Evolutionary conservation across 2,888 invertebrate genomes (phyloP).

Genomic region (Stegana nigrithorax): DNA sequence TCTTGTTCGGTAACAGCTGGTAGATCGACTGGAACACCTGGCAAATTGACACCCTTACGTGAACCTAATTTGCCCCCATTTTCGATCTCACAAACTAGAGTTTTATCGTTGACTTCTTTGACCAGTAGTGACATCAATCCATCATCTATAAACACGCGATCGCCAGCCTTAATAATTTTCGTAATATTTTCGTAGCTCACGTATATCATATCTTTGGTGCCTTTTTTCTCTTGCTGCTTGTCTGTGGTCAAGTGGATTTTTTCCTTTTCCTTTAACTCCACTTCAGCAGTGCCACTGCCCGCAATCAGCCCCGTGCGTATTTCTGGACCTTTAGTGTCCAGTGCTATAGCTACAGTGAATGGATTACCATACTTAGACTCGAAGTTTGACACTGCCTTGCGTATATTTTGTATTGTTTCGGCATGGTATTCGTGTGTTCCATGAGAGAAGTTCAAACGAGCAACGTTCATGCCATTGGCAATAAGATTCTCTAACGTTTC

Average conservation of each 20-base stretch:
- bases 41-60: slow-evolving; percentile 96
- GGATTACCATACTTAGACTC: slow-evolving; percentile 77
- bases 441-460: slow-evolving; percentile 94
- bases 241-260: slow-evolving; percentile 87
- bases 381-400: slow-evolving; percentile 83
- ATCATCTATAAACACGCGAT: slow-evolving; percentile 92
- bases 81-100: slow-evolving; percentile 84
- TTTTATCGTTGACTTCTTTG: slow-evolving; percentile 73
- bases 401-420: slow-evolving; percentile 87
- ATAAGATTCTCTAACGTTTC: slow-evolving; percentile 90
- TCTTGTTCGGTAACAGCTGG: slow-evolving; percentile 98
- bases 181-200: slow-evolving; percentile 95
- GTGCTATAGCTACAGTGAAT: slow-evolving; percentile 89
- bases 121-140: slow-evolving; percentile 94
- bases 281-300: slow-evolving; percentile 87
- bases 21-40: slow-evolving; percentile 93
- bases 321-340: slow-evolving; percentile 98
- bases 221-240: slow-evolving; percentile 78
- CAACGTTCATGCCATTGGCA: slow-evolving; percentile 95
- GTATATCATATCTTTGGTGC: slow-evolving; percentile 78
- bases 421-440: slow-evolving; percentile 94
- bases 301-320: slow-evolving; percentile 94
- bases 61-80: slow-evolving; percentile 95
- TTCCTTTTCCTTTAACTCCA: slow-evolving; percentile 87
- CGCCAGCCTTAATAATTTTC: slow-evolving; percentile 85